These are phyloP conservation scores for Plecturocebus donacophilus DNA, from an alignment of 2,113 vertebrate species.

Conservation along the genomic window DNA sequence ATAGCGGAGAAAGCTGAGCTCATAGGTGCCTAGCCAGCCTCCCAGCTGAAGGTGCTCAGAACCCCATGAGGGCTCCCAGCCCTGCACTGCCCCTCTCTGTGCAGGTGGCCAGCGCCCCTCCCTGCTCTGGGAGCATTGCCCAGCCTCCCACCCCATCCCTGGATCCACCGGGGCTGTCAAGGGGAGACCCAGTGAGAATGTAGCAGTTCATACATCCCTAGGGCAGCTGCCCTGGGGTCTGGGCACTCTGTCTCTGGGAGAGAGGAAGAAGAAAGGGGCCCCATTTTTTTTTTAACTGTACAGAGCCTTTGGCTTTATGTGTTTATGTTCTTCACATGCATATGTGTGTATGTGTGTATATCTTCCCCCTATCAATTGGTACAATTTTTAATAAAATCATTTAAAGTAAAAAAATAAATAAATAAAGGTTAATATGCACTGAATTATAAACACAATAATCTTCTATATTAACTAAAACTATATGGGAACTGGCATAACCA, in stretches of 20 bases:
- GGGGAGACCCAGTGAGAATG: conserved; percentile 88
- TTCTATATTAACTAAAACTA: neutral
- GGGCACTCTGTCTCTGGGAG: conserved; percentile 76
- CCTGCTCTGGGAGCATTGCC: neutral
- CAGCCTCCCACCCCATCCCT: neutral
- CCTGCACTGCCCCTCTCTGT: neutral
- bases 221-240: conserved; percentile 81
- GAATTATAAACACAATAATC: neutral
- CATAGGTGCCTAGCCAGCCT: neutral
- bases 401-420: conserved; percentile 83
- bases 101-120: neutral
- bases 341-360: conserved; percentile 82
- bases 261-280: conserved; percentile 64
- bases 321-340: conserved; percentile 78
- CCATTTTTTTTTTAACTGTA: conserved; percentile 80
- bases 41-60: neutral
- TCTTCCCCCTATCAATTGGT: conserved; percentile 82
- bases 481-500: neutral
- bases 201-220: conserved; percentile 84
- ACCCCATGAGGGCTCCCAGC: neutral
- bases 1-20: neutral
- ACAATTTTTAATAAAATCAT: conserved; percentile 90
- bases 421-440: neutral
- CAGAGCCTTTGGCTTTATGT: conserved; percentile 83
- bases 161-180: conserved; percentile 58